Base-by-base conservation (phyloP, 2,888 invertebrate genomes). In the Dasysyrphus tricinctus region DNA sequence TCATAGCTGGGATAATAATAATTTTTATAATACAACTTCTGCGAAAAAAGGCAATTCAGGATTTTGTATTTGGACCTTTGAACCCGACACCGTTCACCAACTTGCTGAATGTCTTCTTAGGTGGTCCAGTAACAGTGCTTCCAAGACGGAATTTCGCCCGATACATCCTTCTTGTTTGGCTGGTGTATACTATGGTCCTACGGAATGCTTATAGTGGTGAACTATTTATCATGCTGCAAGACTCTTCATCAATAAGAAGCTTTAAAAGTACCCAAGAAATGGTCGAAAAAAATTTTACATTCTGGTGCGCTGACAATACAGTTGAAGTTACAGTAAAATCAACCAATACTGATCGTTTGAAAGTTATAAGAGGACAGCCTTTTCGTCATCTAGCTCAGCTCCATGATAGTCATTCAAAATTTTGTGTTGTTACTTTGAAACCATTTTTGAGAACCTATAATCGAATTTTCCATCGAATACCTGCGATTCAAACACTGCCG, bases 121-220 rank as follows among this genome's bases (percentile, higher is more conserved):
- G 91, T n/a, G 88, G 88, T n/a, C 51, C 83, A 6, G n/a, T 89
- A 8, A 88, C 89, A 3, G 32, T 63, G 5, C 78, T 89, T 67
- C 91, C 92, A 1, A 80, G 88, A 12, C 87, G 90, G 0, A 92
- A 90, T 54, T 91, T 92, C 56, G 91, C 92, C 0, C 90, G 92
- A 0, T 91, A 88, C n/a, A 47, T 92, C n/a, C 87, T 92, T 1
- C 54, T 89, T 0, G 0, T 91, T 6, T 92, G 92, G 91, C 63
- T 92, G 5, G 19, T 90, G 0, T 89, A 90, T 34, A 90, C 91
- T 0, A 77, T 91, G 49, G 88, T 92, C 0, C 1, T 92, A 16
- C 89, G 92, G 1, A 89, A 89, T 51, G 91, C 91, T 11, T 92
- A 92, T 69, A 89, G 89, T 0, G 90, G 91, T 0, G 90, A 91